phyloP scores from a whole-genome alignment of 2,113 vertebrate genomes.

The Oplegnathus fasciatus region DNA sequence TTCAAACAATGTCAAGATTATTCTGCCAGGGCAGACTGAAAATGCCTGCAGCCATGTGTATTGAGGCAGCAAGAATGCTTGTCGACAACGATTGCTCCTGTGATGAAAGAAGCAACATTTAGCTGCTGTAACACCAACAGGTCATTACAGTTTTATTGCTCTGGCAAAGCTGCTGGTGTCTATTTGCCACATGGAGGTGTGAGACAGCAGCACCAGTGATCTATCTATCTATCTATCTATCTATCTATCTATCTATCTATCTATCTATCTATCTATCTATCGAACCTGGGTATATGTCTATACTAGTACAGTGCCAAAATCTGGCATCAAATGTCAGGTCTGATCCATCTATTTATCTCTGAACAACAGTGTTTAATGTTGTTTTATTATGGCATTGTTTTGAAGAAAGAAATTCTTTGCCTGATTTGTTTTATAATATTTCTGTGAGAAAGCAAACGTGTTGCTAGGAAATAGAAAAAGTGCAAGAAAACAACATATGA shows the following conservation, averaged over 20 bases:
- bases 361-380: neutral
- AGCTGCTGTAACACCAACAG: slow-evolving; percentile 38
- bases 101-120: slow-evolving; percentile 44
- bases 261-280: neutral
- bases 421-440: neutral
- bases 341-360: neutral
- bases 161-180: slow-evolving; percentile 29
- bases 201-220: neutral
- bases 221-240: slow-evolving; percentile 2
- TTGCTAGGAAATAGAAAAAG: neutral
- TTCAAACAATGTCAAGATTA: slow-evolving; percentile 53
- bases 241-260: neutral
- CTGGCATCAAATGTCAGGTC: neutral
- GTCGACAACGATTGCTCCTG: slow-evolving; percentile 6
- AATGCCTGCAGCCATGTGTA: slow-evolving; percentile 16
- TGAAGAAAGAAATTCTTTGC: neutral
- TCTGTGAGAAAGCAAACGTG: neutral
- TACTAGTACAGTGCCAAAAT: neutral
- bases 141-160: slow-evolving; percentile 47
- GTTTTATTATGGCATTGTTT: neutral
- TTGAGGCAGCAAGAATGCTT: neutral
- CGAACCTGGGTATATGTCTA: neutral
- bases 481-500: neutral
- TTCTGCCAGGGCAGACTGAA: neutral
- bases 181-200: neutral